Evolutionary conservation across 1,140 invertebrate species (phyloP).

Genomic region (Portunus trituberculatus): DNA sequence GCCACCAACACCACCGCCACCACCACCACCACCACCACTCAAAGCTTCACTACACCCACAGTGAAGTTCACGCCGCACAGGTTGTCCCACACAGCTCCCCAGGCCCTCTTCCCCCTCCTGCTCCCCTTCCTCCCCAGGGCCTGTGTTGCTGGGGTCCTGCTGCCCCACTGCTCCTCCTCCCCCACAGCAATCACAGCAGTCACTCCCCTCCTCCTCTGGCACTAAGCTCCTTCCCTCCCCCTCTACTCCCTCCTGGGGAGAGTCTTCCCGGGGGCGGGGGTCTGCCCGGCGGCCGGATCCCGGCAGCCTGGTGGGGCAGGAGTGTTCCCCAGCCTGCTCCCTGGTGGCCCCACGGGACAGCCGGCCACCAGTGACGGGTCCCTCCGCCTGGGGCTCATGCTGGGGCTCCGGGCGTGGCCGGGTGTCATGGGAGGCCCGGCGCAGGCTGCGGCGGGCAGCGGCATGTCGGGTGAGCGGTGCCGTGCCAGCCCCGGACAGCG

Average conservation of each 20-base stretch:
- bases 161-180: slow-evolving; percentile 38
- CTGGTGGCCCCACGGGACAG: background rate
- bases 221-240: background rate
- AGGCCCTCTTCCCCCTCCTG: slow-evolving; percentile 28
- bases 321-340: background rate
- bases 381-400: background rate
- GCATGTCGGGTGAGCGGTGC: slow-evolving; percentile 58
- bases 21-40: slow-evolving; percentile 47
- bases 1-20: slow-evolving; percentile 43
- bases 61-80: background rate
- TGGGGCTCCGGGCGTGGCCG: slow-evolving; percentile 7
- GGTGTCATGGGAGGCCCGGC: slow-evolving; percentile 58
- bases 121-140: background rate
- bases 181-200: slow-evolving; percentile 59
- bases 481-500: slow-evolving; percentile 59
- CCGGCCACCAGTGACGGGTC: background rate
- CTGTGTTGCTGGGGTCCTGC: slow-evolving; percentile 23
- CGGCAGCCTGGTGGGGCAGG: background rate
- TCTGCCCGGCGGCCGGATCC: background rate
- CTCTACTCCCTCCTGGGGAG: background rate
- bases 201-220: slow-evolving; percentile 52
- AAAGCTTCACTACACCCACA: background rate
- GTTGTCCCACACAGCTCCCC: background rate
- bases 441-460: slow-evolving; percentile 61
- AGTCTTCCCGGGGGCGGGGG: background rate